A percentile compares a stretch with the other conserved stretches of the same genome.
Evolutionary conservation across 2,113 vertebrate species (phyloP).

Genomic region (Ardeotis arabs): DNA sequence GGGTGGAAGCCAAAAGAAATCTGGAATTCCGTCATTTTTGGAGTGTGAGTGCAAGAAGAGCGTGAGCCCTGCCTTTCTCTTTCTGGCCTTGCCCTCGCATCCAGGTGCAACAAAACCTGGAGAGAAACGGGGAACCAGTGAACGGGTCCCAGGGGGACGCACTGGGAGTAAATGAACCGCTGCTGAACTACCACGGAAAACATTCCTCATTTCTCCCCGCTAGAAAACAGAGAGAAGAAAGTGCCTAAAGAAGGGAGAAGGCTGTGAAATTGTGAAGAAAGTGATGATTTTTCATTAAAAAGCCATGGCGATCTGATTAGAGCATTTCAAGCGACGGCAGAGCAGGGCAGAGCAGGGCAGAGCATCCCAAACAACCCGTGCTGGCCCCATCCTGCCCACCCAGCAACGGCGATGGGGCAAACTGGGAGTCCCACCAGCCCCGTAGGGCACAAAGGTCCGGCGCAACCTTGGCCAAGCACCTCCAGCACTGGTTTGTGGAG

Average conservation of each 20-base stretch:
- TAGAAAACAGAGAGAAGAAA: neutral
- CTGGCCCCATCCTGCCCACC: neutral
- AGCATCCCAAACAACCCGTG: neutral
- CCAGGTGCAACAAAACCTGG: neutral
- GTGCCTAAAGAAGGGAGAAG: neutral
- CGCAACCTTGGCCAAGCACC: neutral
- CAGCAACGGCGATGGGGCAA: neutral
- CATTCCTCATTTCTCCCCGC: neutral
- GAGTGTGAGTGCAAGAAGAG: no score
- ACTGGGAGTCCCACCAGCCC: neutral
- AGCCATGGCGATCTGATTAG: neutral
- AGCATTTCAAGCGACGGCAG: no score
- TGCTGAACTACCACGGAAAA: neutral
- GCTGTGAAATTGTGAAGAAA: neutral
- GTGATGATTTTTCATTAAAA: neutral
- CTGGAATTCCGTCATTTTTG: neutral
- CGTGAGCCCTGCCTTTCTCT: neutral
- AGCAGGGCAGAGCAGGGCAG: neutral
- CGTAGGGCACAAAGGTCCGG: accelerated
- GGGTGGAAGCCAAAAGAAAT: neutral
- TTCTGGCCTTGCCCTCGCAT: neutral
- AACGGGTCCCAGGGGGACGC: neutral
- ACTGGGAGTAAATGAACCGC: neutral
- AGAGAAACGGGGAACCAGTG: neutral
- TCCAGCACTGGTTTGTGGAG: neutral